Evolutionary conservation across 2,797 vertebrate species (phyloP), one percentile per base, ranked within the genome.

Genomic region (Sternotherus odoratus): DNA sequence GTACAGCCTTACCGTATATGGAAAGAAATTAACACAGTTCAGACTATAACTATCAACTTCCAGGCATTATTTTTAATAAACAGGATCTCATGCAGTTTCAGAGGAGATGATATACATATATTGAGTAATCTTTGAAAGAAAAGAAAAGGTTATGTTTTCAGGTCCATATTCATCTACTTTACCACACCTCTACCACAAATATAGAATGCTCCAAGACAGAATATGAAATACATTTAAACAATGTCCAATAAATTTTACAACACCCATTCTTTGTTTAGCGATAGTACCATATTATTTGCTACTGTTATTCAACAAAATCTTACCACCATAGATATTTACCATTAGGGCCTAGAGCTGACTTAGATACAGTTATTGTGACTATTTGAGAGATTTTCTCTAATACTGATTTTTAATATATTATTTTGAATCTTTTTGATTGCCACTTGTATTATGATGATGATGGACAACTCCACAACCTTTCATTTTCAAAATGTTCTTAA

Each of bases 11-110:
- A 0, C 13, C 91, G 88, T 86, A 95, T 83, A 95, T 86, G 92
- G 94, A 95, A 96, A 95, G 95, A 97, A 95, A 95, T 97, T 94
- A 96, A 95, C 78, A 84, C 89, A 57, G 88, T 95, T 95, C 80
- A 85, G 82, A 97, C 90, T 66, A 75, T 46, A 97, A 89, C 87
- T 86, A 86, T 90, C 94, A 87, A 92, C 91, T 97, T 97, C 97
- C 96, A 95, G 93, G 95, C 95, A 97, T 97, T 97, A 95, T 97
- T 97, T 95, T 94, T 84, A 83, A 96, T 86, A 97, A 96, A 97
- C 94, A 97, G 94, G 91, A 96, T 97, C 83, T 95, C 90, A 85
- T 21, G 1, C 54, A 60, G 85, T 82, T 89, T 93, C 81, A 91
- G 54, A 88, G 83, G 93, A 56, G 50, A 94, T 94, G 87, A 95